A percentile compares a stretch with the other conserved stretches of the same genome.
Evolutionary conservation across 1,140 invertebrate genomes (phyloP).

Genomic region (Arion vulgaris): DNA sequence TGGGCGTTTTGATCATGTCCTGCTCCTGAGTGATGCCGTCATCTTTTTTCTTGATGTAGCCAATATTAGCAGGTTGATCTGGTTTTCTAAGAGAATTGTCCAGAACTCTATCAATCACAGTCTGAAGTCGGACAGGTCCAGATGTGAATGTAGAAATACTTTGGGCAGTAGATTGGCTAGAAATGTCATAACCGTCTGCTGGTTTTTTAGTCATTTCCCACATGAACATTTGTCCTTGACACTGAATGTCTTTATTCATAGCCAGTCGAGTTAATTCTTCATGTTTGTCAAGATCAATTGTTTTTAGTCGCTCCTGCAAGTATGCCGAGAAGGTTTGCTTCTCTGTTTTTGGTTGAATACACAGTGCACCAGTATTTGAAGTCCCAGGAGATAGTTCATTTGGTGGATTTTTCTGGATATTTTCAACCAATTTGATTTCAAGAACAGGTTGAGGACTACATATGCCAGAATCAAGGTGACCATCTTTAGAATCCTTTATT

Average conservation of each 20-base stretch:
- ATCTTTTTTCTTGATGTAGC: conserved; percentile 12
- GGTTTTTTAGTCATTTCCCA: conserved; percentile 2
- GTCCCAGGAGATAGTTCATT: background rate
- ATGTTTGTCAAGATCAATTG: background rate
- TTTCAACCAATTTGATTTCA: no score
- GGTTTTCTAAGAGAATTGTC: conserved; percentile 50
- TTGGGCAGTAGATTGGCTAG: no score
- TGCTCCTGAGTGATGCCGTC: conserved; percentile 19
- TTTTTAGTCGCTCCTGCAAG: conserved; percentile 20
- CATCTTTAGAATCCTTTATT: background rate
- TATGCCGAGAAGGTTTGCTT: conserved; percentile 5
- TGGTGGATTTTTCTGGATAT: background rate
- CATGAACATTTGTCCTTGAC: background rate
- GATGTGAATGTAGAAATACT: background rate
- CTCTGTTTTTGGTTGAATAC: background rate
- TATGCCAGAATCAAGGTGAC: no score
- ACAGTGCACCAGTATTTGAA: background rate
- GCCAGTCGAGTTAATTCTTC: background rate
- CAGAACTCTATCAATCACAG: conserved; percentile 61
- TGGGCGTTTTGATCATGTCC: background rate
- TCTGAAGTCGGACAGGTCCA: conserved; percentile 47
- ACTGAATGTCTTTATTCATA: background rate
- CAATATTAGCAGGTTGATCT: background rate
- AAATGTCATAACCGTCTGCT: no score
- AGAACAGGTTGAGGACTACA: no score